These are phyloP conservation scores for Trypoxylus dichotomus DNA, from an alignment of 1,140 invertebrate genomes.

Conservation along the genomic window DNA sequence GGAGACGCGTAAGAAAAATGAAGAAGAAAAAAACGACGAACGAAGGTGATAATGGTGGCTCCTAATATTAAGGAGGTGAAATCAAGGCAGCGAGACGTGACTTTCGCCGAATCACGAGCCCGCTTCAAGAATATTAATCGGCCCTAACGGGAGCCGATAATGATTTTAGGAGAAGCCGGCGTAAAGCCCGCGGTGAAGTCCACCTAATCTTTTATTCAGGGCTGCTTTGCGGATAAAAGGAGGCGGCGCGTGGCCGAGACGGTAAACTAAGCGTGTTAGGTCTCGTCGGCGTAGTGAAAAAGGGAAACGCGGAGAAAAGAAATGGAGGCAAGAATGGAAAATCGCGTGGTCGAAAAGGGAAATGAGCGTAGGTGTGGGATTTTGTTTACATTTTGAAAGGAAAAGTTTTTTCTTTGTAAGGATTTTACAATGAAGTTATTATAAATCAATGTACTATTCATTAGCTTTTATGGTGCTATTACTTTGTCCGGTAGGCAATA, in stretches of 20 bases:
- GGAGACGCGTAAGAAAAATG: neutral
- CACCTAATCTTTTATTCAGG: constrained; percentile 24
- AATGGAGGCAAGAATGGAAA: too few species aligned
- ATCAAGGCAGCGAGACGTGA: constrained; percentile 15
- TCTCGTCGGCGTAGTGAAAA: neutral
- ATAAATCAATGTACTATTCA: too few species aligned
- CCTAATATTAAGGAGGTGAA: neutral
- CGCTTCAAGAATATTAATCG: constrained; percentile 12
- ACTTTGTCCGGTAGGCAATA: too few species aligned
- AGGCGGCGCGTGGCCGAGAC: neutral
- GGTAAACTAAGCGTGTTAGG: neutral
- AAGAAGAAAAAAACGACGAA: neutral
- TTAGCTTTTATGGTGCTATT: too few species aligned
- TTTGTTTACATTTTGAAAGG: neutral
- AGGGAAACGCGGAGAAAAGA: neutral
- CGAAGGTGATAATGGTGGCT: neutral
- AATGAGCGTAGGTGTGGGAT: neutral
- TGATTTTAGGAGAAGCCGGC: constrained; percentile 14
- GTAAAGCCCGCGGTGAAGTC: neutral
- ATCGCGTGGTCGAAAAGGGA: neutral
- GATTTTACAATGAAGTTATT: too few species aligned
- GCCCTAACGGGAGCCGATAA: constrained; percentile 15
- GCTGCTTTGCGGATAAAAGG: neutral
- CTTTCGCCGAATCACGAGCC: neutral
- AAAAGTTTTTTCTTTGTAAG: too few species aligned